Base-by-base conservation (phyloP, 2,797 vertebrate species). In the Hybognathus amarus region DNA sequence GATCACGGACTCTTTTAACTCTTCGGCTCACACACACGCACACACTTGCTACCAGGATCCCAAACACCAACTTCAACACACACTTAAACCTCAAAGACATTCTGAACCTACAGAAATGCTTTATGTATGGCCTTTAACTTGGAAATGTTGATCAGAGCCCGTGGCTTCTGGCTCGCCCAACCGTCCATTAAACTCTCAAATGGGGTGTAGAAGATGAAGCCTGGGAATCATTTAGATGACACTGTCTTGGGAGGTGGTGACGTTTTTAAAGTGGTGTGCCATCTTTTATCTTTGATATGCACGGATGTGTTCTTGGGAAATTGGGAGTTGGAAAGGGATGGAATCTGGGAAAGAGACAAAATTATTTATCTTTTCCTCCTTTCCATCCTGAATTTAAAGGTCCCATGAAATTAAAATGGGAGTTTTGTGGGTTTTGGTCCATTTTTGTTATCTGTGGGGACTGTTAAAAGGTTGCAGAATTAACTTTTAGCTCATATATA, bases 1-100 rank as follows among this genome's bases (percentile, higher is more conserved):
- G 86, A 85, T 70, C 90, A 87, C 87, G 83, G 83, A 81, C 83
- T 86, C 84, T 91, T 92, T 93, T 89, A 94, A 90, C 85, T 89
- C 77, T 20, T 38, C 17, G n/a, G 45, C 66, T 47, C 47, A 68
- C 90, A 89, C 89, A 42, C 2, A 92, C 69, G 68, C 88, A 89
- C 87, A 87, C 63, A 84, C 30, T 52, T 73, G 85, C 73, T 84
- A 74, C 79, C 66, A 79, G 54, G 79, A 54, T 85, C 85, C 86
- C 84, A 88, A 80, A 71, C 52, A 61, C 52, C 52, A 33, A 50
- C 30, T 79, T 36, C 61, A 52, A 83, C 82, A 76, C 67, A 30
- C 56, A 69, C 67, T 67, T 36, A 82, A 40, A 79, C 68, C 66
- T 80, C 78, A 45, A 86, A 77, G 74, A 74, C 59, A 81, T 42